A percentile compares a stretch with the other conserved stretches of the same genome.
phyloP scores from a whole-genome alignment of 2,113 vertebrate genomes.

The Microcebus griseorufus region DNA sequence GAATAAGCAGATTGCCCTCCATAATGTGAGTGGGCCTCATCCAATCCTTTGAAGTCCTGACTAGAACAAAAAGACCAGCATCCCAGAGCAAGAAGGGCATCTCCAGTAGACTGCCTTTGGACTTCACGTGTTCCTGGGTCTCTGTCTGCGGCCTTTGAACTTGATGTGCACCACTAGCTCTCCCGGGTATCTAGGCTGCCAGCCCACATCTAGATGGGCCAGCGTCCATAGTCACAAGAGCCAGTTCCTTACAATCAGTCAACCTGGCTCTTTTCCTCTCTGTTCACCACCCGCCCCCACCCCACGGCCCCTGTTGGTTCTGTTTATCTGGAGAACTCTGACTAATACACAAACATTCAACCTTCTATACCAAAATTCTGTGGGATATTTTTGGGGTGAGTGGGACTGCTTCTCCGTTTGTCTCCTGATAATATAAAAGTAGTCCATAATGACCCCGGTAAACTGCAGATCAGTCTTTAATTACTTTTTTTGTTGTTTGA shows the following conservation, averaged over 20 bases:
- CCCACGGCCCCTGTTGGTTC: not conserved
- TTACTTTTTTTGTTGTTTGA: not conserved
- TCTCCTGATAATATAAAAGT: not conserved
- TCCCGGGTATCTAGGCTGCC: not conserved
- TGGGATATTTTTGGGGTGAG: not conserved
- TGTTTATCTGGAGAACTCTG: not conserved
- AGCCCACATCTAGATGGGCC: not conserved
- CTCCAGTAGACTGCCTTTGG: not conserved
- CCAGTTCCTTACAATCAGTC: not conserved
- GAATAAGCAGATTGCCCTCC: not conserved
- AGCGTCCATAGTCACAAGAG: not conserved
- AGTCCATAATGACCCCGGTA: not conserved
- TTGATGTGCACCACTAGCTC: not conserved
- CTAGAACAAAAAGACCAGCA: not conserved
- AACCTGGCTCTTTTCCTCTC: accelerated
- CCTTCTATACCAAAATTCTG: not conserved
- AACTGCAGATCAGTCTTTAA: not conserved
- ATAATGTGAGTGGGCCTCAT: not conserved
- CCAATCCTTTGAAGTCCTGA: not conserved
- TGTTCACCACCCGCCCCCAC: no score
- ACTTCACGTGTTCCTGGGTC: not conserved
- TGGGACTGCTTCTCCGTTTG: not conserved
- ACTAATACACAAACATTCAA: not conserved
- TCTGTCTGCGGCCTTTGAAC: not conserved
- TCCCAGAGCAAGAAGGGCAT: not conserved